Evolutionary conservation across 2,888 invertebrate species (phyloP).

Genomic region (Hanleya hanleyi): DNA sequence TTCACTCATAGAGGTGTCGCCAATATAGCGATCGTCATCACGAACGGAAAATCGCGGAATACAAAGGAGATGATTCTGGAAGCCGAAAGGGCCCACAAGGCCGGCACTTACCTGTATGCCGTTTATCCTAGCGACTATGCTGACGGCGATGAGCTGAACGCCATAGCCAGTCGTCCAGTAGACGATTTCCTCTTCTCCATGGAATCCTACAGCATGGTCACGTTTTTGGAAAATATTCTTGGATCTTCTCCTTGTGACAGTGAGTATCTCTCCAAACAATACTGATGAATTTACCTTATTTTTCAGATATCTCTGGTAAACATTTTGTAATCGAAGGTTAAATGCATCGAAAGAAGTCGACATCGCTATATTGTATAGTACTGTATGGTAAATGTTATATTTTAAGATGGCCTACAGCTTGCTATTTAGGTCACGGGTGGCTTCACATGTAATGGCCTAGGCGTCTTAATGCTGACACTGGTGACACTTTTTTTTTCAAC

Average conservation of each 20-base stretch:
- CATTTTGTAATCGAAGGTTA: no score
- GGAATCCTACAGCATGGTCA: background rate
- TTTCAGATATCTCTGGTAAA: no score
- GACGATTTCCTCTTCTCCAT: background rate
- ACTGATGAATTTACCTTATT: no score
- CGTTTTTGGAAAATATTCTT: background rate
- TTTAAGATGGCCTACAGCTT: no score
- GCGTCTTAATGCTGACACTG: no score
- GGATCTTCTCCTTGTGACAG: background rate
- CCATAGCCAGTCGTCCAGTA: background rate
- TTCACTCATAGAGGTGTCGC: conserved; percentile 49
- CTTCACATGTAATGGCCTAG: no score
- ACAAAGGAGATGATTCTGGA: conserved; percentile 45
- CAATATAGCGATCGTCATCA: conserved; percentile 60
- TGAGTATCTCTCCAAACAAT: no score
- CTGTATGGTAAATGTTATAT: no score
- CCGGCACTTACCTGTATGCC: conserved; percentile 64
- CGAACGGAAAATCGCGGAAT: conserved; percentile 59
- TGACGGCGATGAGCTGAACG: conserved; percentile 51
- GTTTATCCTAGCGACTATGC: conserved; percentile 62
- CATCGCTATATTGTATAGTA: no score
- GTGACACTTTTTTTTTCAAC: no score
- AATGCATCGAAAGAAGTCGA: no score
- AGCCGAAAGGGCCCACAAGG: conserved; percentile 46
- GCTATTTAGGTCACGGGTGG: no score